Base-by-base conservation (phyloP, 2,113 vertebrate genomes). In the Antennarius striatus region DNA sequence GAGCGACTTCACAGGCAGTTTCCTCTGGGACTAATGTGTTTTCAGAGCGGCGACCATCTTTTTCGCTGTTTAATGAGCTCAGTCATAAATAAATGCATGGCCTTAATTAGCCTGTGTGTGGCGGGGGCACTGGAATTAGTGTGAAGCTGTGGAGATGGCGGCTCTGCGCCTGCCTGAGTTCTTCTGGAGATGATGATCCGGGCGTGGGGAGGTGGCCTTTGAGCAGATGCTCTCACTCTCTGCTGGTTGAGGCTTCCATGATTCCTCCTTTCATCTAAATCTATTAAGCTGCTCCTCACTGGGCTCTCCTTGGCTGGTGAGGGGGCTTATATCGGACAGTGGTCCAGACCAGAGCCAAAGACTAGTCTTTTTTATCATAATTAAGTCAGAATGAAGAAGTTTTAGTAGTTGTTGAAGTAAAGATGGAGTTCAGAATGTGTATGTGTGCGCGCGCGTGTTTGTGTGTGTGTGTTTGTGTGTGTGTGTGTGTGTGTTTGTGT, bases 81-180 rank as follows among this genome's bases (percentile, higher is more conserved):
- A 74, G 87, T 91, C 90, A 91, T 91, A 92, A 93, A 93, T 92
- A 92, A 92, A 93, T 91, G 90, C 90, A 92, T 92, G 89, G 80
- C 87, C 89, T 88, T 92, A 92, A 92, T 93, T 93, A 92, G 88
- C 88, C 87, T 84, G 87, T 56, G 80, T 90, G 87, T 88, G 82
- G 79, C 72, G 74, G 85, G 85, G 80, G 80, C 75, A 76, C 71
- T 73, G 78, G 83, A 80, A 87, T 86, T 84, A 82, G 83, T 48
- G 82, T 69, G 84, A 77, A 76, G 71, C 83, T 76, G 66, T 45
- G 77, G 84, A 86, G 77, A 85, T 71, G 81, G 87, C 84, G 82
- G 85, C 84, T 81, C 79, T 73, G 74, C 78, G 86, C 86, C 88
- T 77, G 85, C 87, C 89, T 75, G 81, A 81, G 71, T 86, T 89